These are phyloP conservation scores for Oncopeltus fasciatus DNA, from an alignment of 1,140 invertebrate genomes.

Conservation along the genomic window DNA sequence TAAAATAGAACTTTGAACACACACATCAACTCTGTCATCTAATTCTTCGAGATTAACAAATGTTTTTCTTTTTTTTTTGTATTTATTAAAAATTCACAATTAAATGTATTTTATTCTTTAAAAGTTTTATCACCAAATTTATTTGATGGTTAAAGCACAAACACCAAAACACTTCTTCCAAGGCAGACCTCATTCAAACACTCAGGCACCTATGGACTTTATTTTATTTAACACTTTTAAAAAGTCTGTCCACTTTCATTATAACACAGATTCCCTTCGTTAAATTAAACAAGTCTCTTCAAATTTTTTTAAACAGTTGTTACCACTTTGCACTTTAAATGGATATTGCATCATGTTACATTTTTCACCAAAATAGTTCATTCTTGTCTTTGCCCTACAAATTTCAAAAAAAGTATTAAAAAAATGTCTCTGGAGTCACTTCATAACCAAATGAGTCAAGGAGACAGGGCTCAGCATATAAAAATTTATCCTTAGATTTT, in stretches of 20 bases:
- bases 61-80: slow-evolving; percentile 12
- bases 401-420: background rate
- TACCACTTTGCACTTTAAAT: slow-evolving; percentile 11
- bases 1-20: slow-evolving; percentile 19
- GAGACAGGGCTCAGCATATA: background rate
- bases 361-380: slow-evolving; percentile 11
- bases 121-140: slow-evolving; percentile 13
- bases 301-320: slow-evolving; percentile 3
- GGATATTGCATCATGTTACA: slow-evolving; percentile 11
- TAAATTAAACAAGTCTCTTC: slow-evolving; percentile 3
- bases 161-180: slow-evolving; percentile 15
- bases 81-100: slow-evolving; percentile 16
- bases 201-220: slow-evolving; percentile 16
- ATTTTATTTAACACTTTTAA: background rate
- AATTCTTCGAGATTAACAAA: slow-evolving; percentile 19
- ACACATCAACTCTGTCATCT: slow-evolving; percentile 18
- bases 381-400: background rate
- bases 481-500: slow-evolving; percentile 4
- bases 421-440: background rate
- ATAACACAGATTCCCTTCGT: background rate
- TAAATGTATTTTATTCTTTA: slow-evolving; percentile 14
- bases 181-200: slow-evolving; percentile 6
- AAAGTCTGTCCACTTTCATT: slow-evolving; percentile 13
- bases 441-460: background rate
- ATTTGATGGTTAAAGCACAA: slow-evolving; percentile 13